Evolutionary conservation across 2,888 invertebrate species (phyloP).

Genomic region (Argynnis bischoffii): DNA sequence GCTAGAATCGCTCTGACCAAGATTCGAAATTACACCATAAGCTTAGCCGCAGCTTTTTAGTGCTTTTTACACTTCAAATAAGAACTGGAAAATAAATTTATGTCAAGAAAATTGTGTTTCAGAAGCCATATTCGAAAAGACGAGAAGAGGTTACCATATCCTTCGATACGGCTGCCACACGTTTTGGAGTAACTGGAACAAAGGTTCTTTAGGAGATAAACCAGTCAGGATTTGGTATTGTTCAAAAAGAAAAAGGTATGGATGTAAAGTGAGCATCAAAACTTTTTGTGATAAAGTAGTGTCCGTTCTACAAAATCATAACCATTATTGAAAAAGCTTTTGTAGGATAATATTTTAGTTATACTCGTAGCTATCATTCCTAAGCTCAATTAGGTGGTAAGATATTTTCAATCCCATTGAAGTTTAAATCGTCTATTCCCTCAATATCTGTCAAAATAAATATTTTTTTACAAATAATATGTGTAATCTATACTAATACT

Average conservation of each 20-base stretch:
- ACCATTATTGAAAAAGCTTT: conserved; percentile 36
- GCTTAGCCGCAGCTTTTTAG: no score
- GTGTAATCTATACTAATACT: no score
- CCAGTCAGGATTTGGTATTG: conserved; percentile 51
- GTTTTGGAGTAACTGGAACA: conserved; percentile 50
- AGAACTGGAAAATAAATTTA: no score
- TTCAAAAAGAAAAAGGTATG: conserved; percentile 47
- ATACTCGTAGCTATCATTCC: background rate
- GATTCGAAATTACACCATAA: no score
- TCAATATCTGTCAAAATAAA: no score
- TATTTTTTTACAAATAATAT: no score
- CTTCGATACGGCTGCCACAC: conserved; percentile 46
- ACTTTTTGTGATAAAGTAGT: conserved; percentile 44
- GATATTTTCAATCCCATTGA: no score
- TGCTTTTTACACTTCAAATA: no score
- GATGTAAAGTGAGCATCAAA: conserved; percentile 46
- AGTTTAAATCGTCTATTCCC: no score
- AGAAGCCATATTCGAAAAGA: conserved; percentile 35
- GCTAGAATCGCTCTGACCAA: no score
- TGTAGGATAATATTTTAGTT: background rate
- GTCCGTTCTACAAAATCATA: conserved; percentile 44
- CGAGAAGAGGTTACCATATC: conserved; percentile 45
- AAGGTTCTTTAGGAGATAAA: conserved; percentile 34
- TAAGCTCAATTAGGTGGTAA: no score
- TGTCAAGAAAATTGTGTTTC: conserved; percentile 18